Evolutionary conservation across 2,113 vertebrate genomes (phyloP), one percentile per base, ranked within the genome.

Genomic region (Gopherus evgoodei): DNA sequence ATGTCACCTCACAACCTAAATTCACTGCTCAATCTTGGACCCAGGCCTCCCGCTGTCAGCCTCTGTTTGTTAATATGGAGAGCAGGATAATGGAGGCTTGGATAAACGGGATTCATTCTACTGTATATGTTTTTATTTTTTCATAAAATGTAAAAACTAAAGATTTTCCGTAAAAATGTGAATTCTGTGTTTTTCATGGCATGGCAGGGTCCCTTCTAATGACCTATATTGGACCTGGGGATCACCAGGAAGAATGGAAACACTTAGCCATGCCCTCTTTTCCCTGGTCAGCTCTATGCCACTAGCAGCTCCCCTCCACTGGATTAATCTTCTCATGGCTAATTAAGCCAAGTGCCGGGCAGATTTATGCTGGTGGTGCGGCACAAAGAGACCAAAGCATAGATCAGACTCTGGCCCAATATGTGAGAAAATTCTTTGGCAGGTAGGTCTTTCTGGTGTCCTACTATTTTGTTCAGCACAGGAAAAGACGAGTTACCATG

Each of bases 341-440:
- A 35, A 69, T 35, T 69, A n/a, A 69, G 35, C 16, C 62, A n/a
- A 16, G 7, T n/a, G 12, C 35, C 16, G 35, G 62, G 4, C 31
- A 69, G 62, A 4, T 69, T 69, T 69, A 13, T 9, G 16, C 35
- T 10, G 22, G 31, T 27, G 9, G 54, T 56, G 53, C 4, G 8
- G 38, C 13, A n/a, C 19, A 35, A 47, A 53, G 16, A 47, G 56
- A 31, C 56, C 56, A 42, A 2, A 29, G 29, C 57, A 91, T 47
- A 1, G 24, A 84, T 3, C n/a, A 75, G 29, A 89, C 81, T 2
- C 2, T 11, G 72, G 72, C 6, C 89, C 50, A 80, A 4, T 1
- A 4, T 0, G 35, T n/a, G 31, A 38, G 12, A 84, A 22, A 83
- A 56, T 0, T 3, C 8, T 8, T 13, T n/a, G 38, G 65, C 4